Conservation (phyloP, 2,797 vertebrate species). For the Odontamblyopus rebecca region DNA sequence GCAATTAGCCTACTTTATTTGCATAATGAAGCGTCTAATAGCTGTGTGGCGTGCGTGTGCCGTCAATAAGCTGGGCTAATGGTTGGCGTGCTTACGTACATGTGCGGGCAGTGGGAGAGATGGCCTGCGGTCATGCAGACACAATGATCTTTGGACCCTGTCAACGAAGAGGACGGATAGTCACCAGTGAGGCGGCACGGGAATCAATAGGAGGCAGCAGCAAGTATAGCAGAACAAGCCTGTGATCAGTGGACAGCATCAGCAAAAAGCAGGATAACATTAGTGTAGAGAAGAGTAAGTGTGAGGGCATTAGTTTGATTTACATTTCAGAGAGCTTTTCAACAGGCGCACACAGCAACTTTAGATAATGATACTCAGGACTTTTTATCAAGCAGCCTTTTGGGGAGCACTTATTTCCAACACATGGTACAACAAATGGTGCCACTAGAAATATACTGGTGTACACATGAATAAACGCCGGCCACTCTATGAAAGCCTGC, state of each 20-base stretch:
- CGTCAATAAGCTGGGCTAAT: conserved; percentile 69
- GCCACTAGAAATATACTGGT: conserved; percentile 41
- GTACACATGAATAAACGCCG: conserved; percentile 37
- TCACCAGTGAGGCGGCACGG: conserved; percentile 23
- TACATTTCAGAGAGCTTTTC: conserved; percentile 64
- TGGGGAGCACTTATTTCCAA: conserved; percentile 51
- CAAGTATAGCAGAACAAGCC: conserved; percentile 36
- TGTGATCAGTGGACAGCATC: conserved; percentile 45
- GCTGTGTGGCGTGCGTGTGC: conserved; percentile 54
- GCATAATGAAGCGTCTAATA: conserved; percentile 75
- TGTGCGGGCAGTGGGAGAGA: conserved; percentile 29
- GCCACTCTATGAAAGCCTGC: conserved; percentile 35
- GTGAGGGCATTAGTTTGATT: conserved; percentile 63
- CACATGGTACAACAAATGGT: conserved; percentile 58
- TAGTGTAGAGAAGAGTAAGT: conserved; percentile 36
- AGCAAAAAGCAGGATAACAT: conserved; percentile 42
- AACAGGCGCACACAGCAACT: conserved; percentile 53
- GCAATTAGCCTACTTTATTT: conserved; percentile 70
- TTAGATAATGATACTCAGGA: conserved; percentile 57
- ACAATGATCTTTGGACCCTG: conserved; percentile 37
- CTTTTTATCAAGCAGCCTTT: conserved; percentile 64
- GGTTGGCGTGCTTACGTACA: conserved; percentile 43
- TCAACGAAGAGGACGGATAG: conserved; percentile 32
- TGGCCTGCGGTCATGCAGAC: conserved; percentile 33
- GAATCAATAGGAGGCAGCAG: conserved; percentile 34